phyloP scores from a whole-genome alignment of 2,113 vertebrate species.

The Mastomys natalensis region DNA sequence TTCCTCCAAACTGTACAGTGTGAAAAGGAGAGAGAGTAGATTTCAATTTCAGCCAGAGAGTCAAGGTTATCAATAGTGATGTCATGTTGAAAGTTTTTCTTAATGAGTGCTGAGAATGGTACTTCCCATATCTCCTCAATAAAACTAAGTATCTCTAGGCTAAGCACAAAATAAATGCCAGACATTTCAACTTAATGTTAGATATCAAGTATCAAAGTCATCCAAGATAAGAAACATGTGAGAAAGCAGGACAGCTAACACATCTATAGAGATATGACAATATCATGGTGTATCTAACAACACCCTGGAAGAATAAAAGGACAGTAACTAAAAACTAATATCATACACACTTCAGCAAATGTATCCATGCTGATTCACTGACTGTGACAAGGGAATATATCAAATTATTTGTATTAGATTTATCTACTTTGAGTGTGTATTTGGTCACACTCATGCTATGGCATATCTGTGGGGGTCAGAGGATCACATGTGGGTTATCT shows the following conservation, averaged over 20 bases:
- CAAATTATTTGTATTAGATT: neutral
- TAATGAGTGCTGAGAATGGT: neutral
- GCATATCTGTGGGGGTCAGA: neutral
- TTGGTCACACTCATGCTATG: neutral
- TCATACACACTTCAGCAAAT: neutral
- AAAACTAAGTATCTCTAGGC: neutral
- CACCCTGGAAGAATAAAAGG: neutral
- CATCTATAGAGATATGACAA: neutral
- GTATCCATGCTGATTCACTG: neutral
- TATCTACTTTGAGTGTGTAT: neutral
- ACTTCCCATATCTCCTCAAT: neutral
- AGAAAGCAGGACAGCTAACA: neutral
- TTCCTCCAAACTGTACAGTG: neutral
- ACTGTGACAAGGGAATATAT: neutral
- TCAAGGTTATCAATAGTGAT: neutral
- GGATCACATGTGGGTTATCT: neutral
- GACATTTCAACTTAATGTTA: neutral
- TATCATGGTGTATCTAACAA: neutral
- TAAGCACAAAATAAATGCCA: neutral
- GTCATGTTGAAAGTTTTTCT: neutral
- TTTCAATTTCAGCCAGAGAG: too few species aligned
- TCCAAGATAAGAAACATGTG: neutral
- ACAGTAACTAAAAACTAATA: neutral
- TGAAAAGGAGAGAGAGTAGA: neutral
- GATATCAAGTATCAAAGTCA: neutral